Conservation (phyloP, 1,140 invertebrate species). For the Mya arenaria region DNA sequence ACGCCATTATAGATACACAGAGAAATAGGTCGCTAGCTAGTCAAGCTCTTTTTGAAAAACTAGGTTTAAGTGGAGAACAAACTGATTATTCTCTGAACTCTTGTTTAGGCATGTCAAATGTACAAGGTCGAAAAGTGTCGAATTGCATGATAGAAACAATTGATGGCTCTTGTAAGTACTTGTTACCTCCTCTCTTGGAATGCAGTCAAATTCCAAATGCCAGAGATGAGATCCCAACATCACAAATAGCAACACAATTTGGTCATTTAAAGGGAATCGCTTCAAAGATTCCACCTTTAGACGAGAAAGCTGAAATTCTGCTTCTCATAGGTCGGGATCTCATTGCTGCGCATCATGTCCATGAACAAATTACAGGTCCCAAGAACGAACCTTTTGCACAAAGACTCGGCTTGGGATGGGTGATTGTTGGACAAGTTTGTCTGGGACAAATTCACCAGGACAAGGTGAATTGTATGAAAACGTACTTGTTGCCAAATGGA, state of each 20-base stretch:
- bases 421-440: constrained; percentile 6
- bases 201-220: constrained; percentile 32
- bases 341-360: constrained; percentile 27
- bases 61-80: neutral
- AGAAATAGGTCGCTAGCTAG: constrained; percentile 43
- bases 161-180: neutral
- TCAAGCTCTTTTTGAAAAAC: constrained; percentile 25
- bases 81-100: neutral
- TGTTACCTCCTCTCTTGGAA: constrained; percentile 12
- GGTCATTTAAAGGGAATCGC: too few species aligned
- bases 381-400: constrained; percentile 44
- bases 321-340: constrained; percentile 50
- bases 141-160: neutral
- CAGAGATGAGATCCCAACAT: constrained; percentile 17
- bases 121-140: neutral
- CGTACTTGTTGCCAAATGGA: constrained; percentile 5
- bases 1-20: constrained; percentile 51
- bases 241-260: too few species aligned
- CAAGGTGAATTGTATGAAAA: constrained; percentile 1
- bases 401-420: constrained; percentile 25
- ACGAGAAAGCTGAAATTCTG: constrained; percentile 5
- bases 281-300: constrained; percentile 21
- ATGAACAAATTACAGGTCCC: constrained; percentile 7
- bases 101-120: neutral
- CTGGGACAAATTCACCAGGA: neutral